These are phyloP conservation scores for Phymorhynchus buccinoides DNA, from an alignment of 1,140 invertebrate species.

Conservation along the genomic window DNA sequence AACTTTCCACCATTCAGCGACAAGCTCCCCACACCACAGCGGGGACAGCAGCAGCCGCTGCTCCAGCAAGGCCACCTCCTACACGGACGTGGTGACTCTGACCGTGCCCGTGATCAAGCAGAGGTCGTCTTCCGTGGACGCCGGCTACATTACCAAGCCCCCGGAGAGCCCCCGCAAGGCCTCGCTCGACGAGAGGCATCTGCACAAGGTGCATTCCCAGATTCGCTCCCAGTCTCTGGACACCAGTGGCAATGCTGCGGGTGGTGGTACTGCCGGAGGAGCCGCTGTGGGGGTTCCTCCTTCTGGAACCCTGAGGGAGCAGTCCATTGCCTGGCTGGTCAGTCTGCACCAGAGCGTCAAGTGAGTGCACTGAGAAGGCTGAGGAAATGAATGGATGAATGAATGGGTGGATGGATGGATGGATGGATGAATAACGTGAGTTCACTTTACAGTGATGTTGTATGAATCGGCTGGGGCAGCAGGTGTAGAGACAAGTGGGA, in stretches of 20 bases:
- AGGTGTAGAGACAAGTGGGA: too few relatives aligned
- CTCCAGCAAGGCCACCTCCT: conserved; percentile 28
- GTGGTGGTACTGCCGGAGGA: background rate
- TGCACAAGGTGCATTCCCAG: conserved; percentile 31
- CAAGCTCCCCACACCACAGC: conserved; percentile 7
- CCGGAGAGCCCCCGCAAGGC: conserved; percentile 43
- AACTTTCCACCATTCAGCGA: background rate
- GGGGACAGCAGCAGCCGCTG: background rate
- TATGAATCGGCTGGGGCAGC: too few relatives aligned
- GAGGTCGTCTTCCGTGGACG: conserved; percentile 69
- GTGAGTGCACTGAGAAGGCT: too few relatives aligned
- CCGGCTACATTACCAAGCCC: conserved; percentile 49
- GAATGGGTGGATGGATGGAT: too few relatives aligned
- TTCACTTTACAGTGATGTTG: too few relatives aligned
- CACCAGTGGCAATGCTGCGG: background rate
- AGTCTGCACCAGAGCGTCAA: conserved; percentile 38
- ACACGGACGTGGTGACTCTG: conserved; percentile 65
- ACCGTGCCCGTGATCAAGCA: conserved; percentile 67
- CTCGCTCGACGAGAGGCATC: conserved; percentile 36
- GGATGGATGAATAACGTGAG: too few relatives aligned
- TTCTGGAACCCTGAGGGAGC: background rate
- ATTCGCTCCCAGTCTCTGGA: conserved; percentile 42
- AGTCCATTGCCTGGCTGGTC: conserved; percentile 28
- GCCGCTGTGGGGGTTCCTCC: too few relatives aligned
- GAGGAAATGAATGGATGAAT: too few relatives aligned